Base-by-base conservation (phyloP, 1,140 invertebrate species). In the Pogonomyrmex californicus region DNA sequence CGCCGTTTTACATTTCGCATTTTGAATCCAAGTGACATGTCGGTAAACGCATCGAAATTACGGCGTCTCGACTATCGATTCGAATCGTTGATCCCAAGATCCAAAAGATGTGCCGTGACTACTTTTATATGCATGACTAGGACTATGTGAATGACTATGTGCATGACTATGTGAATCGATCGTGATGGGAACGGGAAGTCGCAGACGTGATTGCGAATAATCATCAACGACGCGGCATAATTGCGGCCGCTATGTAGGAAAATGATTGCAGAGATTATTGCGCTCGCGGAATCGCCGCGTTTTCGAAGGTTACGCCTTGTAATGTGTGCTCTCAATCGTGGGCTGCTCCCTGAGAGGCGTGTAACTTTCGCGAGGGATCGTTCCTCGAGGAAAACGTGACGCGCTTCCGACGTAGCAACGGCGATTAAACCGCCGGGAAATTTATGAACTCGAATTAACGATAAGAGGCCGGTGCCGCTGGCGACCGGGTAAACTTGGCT, bases 391-490 rank as follows among this genome's bases (percentile, higher is more conserved):
- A 47, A 23, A 38, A 30, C 30, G n/a, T 58, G 33, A 60, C 23
- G 41, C 38, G 41, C 30, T n/a, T 14, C 17, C 14, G 23, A 12
- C 38, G 63, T 68, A 78, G 58, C 17, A 30, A 5, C 58, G 76
- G 12, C 79, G 79, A 83, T 83, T 83, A 83, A 60, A 58, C 38
- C 51, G 14, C 41, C 23, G 79, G 58, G 68, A 82, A 82, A 83
- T 75, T 83, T 75, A 73, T 82, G 66, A 82, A 73, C 38, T 41
- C 68, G 56, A 83, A 83, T 83, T 83, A 60, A 83, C 68, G 68
- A 60, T 83, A 75, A 73, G 68, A 83, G 68, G 44, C 75, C 12
- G 6, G 49, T 44, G 54, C 68, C 41, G 65, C 23, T 33, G 70
- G 66, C 66, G 65, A 60, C 79, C 54, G n/a, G 79, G 79, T 71